These are phyloP conservation scores for Miichthys miiuy DNA, from an alignment of 2,797 vertebrate species.

Conservation along the genomic window DNA sequence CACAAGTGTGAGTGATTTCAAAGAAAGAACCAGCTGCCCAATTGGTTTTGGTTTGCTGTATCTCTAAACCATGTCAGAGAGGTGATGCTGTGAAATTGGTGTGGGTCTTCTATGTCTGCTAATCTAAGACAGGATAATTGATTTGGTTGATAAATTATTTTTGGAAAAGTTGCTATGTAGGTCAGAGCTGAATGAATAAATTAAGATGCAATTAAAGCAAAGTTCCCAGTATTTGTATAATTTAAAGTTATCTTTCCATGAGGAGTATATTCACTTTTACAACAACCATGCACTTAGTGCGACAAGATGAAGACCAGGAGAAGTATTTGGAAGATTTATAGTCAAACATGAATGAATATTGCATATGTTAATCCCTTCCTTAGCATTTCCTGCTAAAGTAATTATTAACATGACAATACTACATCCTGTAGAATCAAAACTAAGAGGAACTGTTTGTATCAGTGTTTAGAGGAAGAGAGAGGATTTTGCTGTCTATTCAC, in stretches of 20 bases:
- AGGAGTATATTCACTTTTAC: constrained; percentile 16
- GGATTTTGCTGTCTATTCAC: constrained; percentile 66
- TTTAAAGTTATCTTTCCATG: constrained; percentile 61
- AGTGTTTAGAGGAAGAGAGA: constrained; percentile 42
- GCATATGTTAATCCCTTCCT: constrained; percentile 59
- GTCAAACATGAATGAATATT: constrained; percentile 59
- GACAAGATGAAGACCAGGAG: constrained; percentile 45
- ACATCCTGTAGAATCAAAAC: constrained; percentile 60
- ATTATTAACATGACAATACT: constrained; percentile 75
- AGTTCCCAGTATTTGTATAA: constrained; percentile 44
- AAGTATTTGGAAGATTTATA: constrained; percentile 45
- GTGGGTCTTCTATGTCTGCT: constrained; percentile 48
- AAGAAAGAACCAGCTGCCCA: constrained; percentile 62
- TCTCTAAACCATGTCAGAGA: constrained; percentile 51
- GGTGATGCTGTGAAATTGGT: constrained; percentile 52
- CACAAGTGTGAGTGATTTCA: constrained; percentile 64
- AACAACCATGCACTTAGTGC: constrained; percentile 32
- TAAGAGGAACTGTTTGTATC: constrained; percentile 44
- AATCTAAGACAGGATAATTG: constrained; percentile 57
- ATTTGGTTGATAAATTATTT: constrained; percentile 67
- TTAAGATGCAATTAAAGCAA: constrained; percentile 54
- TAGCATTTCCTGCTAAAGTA: constrained; percentile 61
- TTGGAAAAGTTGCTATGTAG: constrained; percentile 62
- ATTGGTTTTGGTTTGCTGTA: constrained; percentile 60
- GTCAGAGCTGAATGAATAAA: constrained; percentile 68